Percentiles rank a stretch among this genome's conserved stretches.
Evolutionary conservation across 2,113 vertebrate genomes (phyloP).

Genomic region (Rhabdomys dilectus): DNA sequence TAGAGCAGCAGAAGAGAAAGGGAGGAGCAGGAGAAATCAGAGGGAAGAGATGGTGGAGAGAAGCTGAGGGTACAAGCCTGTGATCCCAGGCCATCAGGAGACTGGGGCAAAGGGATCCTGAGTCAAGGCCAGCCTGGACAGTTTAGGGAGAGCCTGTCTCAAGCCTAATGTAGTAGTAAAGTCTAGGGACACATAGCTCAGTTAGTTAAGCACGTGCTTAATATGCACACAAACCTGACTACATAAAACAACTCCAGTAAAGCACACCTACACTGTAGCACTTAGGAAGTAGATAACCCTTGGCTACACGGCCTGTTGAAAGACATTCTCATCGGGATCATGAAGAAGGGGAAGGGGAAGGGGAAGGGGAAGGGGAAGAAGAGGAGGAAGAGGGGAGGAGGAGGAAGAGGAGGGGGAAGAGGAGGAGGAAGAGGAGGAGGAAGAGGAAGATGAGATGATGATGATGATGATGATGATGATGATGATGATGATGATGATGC

Average conservation of each 20-base stretch:
- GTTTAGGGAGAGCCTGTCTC: background rate
- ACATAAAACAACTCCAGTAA: background rate
- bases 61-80: background rate
- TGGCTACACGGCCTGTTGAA: background rate
- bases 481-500: fast-evolving
- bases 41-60: background rate
- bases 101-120: background rate
- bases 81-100: background rate
- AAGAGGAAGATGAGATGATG: too few relatives aligned
- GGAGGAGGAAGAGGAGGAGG: too few relatives aligned
- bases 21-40: fast-evolving
- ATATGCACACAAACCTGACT: background rate
- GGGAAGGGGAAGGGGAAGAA: too few relatives aligned
- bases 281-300: background rate
- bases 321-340: background rate
- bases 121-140: background rate
- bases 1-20: background rate
- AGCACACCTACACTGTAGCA: background rate
- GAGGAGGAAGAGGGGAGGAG: too few relatives aligned
- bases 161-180: background rate
- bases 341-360: too few relatives aligned
- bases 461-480: too few relatives aligned
- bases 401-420: too few relatives aligned
- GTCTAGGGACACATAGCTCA: background rate
- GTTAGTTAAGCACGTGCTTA: background rate